Evolutionary conservation across 2,797 vertebrate genomes (phyloP), one percentile per base, ranked within the genome.

Genomic region (Pangasius mekongensis): DNA sequence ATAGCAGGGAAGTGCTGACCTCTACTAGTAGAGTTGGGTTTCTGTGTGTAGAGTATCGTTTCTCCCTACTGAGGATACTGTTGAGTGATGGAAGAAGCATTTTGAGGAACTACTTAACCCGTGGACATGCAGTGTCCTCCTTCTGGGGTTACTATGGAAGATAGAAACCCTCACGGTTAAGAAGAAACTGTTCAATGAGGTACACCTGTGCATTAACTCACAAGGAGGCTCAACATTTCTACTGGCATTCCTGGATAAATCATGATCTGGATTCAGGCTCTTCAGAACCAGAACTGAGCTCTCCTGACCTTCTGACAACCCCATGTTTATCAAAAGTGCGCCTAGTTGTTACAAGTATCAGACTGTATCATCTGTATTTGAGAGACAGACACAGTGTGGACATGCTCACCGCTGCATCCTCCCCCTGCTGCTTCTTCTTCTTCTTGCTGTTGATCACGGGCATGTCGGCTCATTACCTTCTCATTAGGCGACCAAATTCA

Each of bases 321-420:
- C 18, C 18, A 36, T 22, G 30, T 24, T 30, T 80, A 13, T 36
- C 20, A 36, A 33, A 52, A 10, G 39, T 74, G 1, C 2, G 0
- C 0, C 13, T n/a, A 24, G 5, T 7, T 78, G 16, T 33, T 54
- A 54, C 22, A 24, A 22, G 10, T 27, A 60, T 60, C 30, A 60
- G 22, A 60, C 33, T 24, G 43, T 43, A 43, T 43, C 20, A 60
- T 27, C 30, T 36, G 49, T n/a, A 49, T 24, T 36, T 84, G 66
- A 64, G n/a, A 27, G 27, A 30, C 24, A 52, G 47, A 36, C 52
- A 33, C 54, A 24, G 27, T 6, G 22, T 60, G 56, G 2, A 16
- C 0, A n/a, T 73, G 90, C 89, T 93, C 83, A 96, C 95, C 81
- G 95, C 94, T 0, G 87, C 85, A 92, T 97, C 95, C 5, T 90